These are phyloP conservation scores for Zaprionus taronus DNA, from an alignment of 1,140 invertebrate genomes.

Conservation along the genomic window DNA sequence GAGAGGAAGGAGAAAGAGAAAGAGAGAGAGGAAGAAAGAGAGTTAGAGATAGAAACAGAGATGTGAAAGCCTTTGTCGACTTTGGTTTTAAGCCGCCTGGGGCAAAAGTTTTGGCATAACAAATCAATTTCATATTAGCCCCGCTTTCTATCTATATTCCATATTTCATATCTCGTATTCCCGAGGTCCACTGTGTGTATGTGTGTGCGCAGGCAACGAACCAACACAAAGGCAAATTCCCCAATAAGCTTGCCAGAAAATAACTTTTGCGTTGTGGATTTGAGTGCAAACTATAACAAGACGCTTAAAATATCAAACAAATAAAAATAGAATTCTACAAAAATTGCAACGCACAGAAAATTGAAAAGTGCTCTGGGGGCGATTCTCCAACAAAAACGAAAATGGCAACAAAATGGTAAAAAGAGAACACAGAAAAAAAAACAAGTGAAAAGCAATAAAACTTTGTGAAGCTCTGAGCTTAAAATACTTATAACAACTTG, in stretches of 20 bases:
- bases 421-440: slow-evolving; percentile 8
- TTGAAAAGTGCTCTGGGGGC: slow-evolving; percentile 62
- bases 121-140: slow-evolving; percentile 69
- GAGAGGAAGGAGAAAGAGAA: neutral
- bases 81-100: slow-evolving; percentile 37
- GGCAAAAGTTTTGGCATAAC: slow-evolving; percentile 59
- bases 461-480: slow-evolving; percentile 54
- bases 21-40: neutral
- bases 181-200: slow-evolving; percentile 17
- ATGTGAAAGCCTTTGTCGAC: slow-evolving; percentile 41
- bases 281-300: slow-evolving; percentile 72
- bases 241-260: slow-evolving; percentile 51
- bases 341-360: slow-evolving; percentile 60
- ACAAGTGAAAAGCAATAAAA: slow-evolving; percentile 27
- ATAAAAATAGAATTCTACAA: slow-evolving; percentile 31
- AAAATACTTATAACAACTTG: slow-evolving; percentile 60
- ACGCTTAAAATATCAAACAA: slow-evolving; percentile 55
- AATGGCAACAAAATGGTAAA: neutral
- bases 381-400: slow-evolving; percentile 42
- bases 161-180: slow-evolving; percentile 4
- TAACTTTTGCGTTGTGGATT: slow-evolving; percentile 62
- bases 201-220: slow-evolving; percentile 10
- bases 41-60: neutral
- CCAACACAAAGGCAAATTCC: slow-evolving; percentile 18
- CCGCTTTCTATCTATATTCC: slow-evolving; percentile 1